Conservation (phyloP, 2,113 vertebrate species). For the Speoplatyrhinus poulsoni region DNA sequence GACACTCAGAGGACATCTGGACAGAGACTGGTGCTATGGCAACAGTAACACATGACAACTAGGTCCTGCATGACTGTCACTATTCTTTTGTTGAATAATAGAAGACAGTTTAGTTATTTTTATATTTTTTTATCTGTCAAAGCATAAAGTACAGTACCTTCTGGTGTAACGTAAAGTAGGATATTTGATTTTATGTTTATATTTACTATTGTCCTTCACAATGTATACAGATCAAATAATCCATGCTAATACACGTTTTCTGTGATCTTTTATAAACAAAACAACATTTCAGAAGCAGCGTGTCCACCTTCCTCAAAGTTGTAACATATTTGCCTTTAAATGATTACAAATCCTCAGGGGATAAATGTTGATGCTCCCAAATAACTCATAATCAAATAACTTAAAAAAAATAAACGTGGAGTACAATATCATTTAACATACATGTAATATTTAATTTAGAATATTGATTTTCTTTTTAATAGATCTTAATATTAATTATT, state of each 20-base stretch:
- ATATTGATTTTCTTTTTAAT: background rate
- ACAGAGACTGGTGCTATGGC: too few species aligned
- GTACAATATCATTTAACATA: background rate
- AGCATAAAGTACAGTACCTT: too few species aligned
- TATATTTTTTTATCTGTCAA: background rate
- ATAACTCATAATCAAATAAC: background rate
- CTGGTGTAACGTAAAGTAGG: background rate
- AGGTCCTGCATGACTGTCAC: background rate
- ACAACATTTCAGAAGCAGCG: background rate
- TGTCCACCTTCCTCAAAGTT: too few species aligned
- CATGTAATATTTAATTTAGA: too few species aligned
- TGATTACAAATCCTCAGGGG: too few species aligned
- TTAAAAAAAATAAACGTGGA: background rate
- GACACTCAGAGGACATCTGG: too few species aligned
- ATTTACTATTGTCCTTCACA: background rate
- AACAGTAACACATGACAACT: too few species aligned
- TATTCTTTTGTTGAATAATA: background rate
- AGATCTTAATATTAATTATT: background rate
- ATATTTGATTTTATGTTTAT: background rate
- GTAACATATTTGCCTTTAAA: too few species aligned
- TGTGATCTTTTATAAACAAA: too few species aligned
- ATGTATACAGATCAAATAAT: too few species aligned
- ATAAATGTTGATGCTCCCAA: background rate
- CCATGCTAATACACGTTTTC: background rate
- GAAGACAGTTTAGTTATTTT: background rate